Evolutionary conservation across 1,140 invertebrate genomes (phyloP).

Genomic region (Teleopsis dalmanni): DNA sequence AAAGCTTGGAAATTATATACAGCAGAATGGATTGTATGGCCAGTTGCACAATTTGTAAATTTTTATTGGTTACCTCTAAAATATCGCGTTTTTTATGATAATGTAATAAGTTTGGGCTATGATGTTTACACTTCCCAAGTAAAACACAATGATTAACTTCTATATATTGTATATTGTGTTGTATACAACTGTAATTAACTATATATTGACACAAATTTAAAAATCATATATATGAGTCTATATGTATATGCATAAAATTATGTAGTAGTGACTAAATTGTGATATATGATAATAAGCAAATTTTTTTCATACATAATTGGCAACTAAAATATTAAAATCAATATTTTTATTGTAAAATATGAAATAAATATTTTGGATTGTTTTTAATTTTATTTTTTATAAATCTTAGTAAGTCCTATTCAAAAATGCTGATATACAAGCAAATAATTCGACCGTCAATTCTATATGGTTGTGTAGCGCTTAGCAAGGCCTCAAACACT

Average conservation of each 20-base stretch:
- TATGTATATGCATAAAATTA: background rate
- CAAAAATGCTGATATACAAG: too few species aligned
- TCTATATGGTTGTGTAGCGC: too few species aligned
- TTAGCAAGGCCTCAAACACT: too few species aligned
- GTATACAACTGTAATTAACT: background rate
- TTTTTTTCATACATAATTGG: too few species aligned
- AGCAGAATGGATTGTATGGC: conserved; percentile 76
- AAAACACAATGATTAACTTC: conserved; percentile 51
- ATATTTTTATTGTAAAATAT: too few species aligned
- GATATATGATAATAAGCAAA: too few species aligned
- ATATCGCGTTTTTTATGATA: conserved; percentile 86
- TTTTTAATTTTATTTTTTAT: too few species aligned
- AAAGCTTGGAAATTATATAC: conserved; percentile 75
- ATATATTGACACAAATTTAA: background rate
- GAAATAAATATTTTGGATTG: too few species aligned
- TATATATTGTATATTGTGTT: background rate
- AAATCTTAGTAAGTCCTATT: too few species aligned
- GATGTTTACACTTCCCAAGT: conserved; percentile 89
- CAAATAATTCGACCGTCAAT: too few species aligned
- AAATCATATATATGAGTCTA: background rate
- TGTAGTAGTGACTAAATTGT: background rate
- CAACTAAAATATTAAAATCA: too few species aligned
- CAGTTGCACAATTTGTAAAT: conserved; percentile 77
- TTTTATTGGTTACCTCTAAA: conserved; percentile 79
- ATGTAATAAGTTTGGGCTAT: conserved; percentile 81